Evolutionary conservation across 2,888 invertebrate species (phyloP), one percentile per base, ranked within the genome.

Genomic region (Poecilus cupreus): DNA sequence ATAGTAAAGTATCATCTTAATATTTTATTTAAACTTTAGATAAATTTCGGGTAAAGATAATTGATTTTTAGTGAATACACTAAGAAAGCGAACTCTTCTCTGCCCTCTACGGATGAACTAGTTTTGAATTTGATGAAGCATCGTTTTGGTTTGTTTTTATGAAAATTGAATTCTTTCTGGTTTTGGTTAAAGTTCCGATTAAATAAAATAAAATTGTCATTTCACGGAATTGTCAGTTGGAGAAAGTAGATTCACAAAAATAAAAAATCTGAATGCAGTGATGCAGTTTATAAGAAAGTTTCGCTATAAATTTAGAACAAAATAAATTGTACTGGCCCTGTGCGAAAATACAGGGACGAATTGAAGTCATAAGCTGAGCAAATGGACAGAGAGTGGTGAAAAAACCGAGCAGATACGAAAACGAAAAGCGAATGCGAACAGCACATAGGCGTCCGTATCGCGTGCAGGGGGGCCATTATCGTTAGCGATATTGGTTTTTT

Each of bases 401-500:
- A 43, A 43, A 43, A 5, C 8, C 32, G 4, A 3, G 6, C 32
- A 46, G 46, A 46, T 46, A 46, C 46, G 13, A 46, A 46, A 51
- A 51, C 51, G 20, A 51, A 51, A 8, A 51, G n/a, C 3, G 16
- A 49, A 49, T n/a, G 43, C 43, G 43, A 43, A 43, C 18, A 51
- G 51, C 18, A 51, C 51, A 51, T 51, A 51, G 51, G 20, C 51
- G 51, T 18, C 8, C 18, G 16, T 68, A 68, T 68, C 64, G 64
- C 64, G 22, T 68, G 64, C n/a, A 10, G 8, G 11, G 39, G 11
- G 16, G 64, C 37, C 18, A 68, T 68, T 68, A 68, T 68, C 64
- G 64, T 68, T 68, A 68, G 64, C 11, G 32, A 68, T 68, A 68
- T 68, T 68, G 64, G 64, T 37, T 68, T 37, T 68, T 37, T 32